Evolutionary conservation across 2,113 vertebrate genomes (phyloP).

Genomic region (Eclectus roratus): DNA sequence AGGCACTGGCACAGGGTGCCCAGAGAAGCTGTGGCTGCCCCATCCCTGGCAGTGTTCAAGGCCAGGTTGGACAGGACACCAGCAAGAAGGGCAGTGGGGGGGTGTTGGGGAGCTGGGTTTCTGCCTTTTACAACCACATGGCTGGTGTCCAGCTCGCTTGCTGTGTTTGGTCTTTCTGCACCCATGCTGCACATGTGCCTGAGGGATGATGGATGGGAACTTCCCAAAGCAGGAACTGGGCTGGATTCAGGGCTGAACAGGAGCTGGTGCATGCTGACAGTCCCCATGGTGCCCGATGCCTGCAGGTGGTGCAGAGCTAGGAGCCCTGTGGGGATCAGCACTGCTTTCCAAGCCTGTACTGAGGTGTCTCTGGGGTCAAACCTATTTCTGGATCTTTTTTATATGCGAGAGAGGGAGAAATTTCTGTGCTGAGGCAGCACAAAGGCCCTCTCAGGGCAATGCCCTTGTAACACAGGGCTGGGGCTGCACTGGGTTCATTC

Average conservation of each 20-base stretch:
- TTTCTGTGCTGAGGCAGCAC: background rate
- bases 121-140: background rate
- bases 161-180: background rate
- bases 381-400: background rate
- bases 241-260: too few species aligned
- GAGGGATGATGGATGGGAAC: background rate
- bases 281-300: background rate
- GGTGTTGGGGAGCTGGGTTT: background rate
- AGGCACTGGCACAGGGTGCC: background rate
- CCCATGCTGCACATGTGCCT: background rate
- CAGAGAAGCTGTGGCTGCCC: background rate
- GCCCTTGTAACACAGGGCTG: accelerated
- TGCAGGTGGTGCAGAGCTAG: background rate
- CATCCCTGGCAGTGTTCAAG: background rate
- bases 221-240: background rate
- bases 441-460: background rate
- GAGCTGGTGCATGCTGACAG: background rate
- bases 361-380: background rate
- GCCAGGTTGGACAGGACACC: too few species aligned
- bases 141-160: background rate
- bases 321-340: background rate
- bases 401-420: background rate
- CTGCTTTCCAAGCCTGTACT: background rate
- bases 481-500: accelerated
- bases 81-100: background rate